phyloP scores from a whole-genome alignment of 2,797 vertebrate genomes.

The Sarcophilus harrisii region DNA sequence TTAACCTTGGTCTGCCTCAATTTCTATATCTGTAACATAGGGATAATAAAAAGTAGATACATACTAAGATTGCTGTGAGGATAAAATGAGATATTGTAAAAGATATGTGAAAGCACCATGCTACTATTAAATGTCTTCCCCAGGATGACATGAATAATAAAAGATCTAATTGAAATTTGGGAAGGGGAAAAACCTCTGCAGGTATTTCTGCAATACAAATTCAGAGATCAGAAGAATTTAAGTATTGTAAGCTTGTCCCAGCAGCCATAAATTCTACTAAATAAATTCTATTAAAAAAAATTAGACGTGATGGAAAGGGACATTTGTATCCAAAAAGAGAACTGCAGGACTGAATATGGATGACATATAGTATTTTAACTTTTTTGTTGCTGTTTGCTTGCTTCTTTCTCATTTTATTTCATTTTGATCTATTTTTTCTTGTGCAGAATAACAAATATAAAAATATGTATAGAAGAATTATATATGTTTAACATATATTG shows the following conservation, averaged over 20 bases:
- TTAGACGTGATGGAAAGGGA: too few relatives aligned
- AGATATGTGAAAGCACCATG: background rate
- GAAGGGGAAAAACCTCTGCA: background rate
- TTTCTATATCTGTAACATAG: background rate
- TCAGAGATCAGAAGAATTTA: background rate
- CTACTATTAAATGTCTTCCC: background rate
- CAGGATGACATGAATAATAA: background rate
- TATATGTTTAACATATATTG: too few relatives aligned
- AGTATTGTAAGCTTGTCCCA: background rate
- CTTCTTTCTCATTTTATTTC: too few relatives aligned
- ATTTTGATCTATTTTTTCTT: too few relatives aligned
- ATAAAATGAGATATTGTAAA: background rate
- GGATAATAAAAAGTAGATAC: background rate
- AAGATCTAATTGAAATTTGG: background rate
- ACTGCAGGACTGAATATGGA: too few relatives aligned
- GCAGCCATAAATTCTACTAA: background rate
- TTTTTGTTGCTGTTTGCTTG: too few relatives aligned
- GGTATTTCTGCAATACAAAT: background rate
- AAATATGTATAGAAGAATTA: too few relatives aligned
- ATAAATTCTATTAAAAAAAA: background rate
- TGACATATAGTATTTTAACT: too few relatives aligned
- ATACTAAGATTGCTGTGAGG: background rate
- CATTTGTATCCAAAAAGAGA: too few relatives aligned
- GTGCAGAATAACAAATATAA: too few relatives aligned
- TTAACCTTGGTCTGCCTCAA: background rate